phyloP scores from a whole-genome alignment of 2,113 vertebrate genomes.

The Sterna hirundo region DNA sequence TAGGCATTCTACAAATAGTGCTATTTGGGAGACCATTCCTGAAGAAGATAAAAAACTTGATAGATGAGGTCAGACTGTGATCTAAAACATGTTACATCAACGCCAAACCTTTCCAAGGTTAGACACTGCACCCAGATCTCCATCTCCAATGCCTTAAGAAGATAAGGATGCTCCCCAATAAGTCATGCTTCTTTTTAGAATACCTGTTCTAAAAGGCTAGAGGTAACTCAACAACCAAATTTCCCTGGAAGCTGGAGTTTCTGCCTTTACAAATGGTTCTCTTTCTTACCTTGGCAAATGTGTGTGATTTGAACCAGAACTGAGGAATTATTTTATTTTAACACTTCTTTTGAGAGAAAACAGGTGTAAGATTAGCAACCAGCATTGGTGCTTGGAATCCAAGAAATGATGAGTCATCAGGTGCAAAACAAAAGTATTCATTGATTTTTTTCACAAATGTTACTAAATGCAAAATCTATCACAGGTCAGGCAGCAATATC shows the following conservation, averaged over 20 bases:
- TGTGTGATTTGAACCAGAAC: background rate
- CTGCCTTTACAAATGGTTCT: background rate
- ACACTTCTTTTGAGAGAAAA: background rate
- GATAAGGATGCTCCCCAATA: background rate
- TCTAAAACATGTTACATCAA: background rate
- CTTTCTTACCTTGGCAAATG: background rate
- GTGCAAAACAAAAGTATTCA: background rate
- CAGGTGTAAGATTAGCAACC: background rate
- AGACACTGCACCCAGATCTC: background rate
- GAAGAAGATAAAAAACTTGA: background rate
- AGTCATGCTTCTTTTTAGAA: background rate
- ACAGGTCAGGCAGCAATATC: background rate
- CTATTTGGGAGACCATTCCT: background rate
- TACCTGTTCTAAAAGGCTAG: background rate
- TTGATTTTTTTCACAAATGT: background rate
- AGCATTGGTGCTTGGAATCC: background rate
- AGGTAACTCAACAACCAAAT: fast-evolving
- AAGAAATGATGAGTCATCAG: background rate
- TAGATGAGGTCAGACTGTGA: background rate
- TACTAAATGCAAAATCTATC: background rate
- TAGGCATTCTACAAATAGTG: background rate
- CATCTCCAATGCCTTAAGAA: background rate
- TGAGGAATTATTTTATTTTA: background rate
- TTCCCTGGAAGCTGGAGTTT: background rate
- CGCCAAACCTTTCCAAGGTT: background rate